Conservation (phyloP, 1,140 invertebrate genomes). For the Neotoxoptera formosana region DNA sequence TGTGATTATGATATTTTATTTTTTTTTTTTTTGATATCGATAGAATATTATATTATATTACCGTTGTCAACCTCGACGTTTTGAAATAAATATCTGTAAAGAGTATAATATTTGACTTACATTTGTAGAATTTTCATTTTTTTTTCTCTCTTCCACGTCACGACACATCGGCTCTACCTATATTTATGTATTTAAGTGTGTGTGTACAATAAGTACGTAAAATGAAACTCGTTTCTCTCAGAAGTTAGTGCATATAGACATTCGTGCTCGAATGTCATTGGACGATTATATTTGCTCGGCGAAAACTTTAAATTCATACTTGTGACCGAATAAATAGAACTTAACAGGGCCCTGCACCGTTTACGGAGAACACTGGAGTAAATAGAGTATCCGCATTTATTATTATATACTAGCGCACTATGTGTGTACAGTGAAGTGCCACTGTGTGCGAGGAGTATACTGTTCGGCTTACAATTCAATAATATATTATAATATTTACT, state of each 20-base stretch:
- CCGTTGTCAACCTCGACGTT: not conserved
- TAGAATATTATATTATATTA: no score
- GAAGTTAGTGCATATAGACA: constrained; percentile 14
- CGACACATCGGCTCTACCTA: not conserved
- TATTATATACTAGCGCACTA: not conserved
- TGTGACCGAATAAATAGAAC: not conserved
- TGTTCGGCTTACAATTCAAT: not conserved
- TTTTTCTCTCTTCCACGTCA: not conserved
- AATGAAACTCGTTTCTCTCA: not conserved
- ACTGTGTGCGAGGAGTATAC: not conserved
- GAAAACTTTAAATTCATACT: not conserved
- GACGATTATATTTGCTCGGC: not conserved
- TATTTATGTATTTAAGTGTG: not conserved
- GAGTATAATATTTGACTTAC: not conserved
- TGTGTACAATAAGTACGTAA: not conserved
- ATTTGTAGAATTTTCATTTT: not conserved
- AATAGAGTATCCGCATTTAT: not conserved
- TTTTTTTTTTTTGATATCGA: no score
- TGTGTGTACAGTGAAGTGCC: not conserved
- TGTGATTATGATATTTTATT: not conserved
- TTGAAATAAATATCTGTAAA: not conserved
- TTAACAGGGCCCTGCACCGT: not conserved
- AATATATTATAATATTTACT: not conserved
- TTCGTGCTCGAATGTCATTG: not conserved
- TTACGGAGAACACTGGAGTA: not conserved